Evolutionary conservation across 2,113 vertebrate genomes (phyloP).

Genomic region (Conger conger): DNA sequence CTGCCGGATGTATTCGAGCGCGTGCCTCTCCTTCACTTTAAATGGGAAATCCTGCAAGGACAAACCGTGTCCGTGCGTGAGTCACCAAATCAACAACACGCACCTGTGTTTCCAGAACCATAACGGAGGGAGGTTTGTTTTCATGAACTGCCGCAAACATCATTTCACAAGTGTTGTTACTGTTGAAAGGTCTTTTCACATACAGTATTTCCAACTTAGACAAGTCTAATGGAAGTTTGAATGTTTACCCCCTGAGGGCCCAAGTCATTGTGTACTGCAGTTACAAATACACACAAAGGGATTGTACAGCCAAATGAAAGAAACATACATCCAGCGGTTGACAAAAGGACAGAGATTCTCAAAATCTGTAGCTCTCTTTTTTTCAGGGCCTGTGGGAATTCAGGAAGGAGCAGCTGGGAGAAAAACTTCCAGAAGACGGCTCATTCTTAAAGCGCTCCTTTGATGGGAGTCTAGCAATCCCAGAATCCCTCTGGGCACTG

Average conservation of each 20-base stretch:
- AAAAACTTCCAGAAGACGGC: not conserved
- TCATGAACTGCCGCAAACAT: not conserved
- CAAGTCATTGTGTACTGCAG: too few species aligned
- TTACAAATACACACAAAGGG: not conserved
- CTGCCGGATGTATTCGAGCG: constrained; percentile 82
- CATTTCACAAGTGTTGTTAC: not conserved
- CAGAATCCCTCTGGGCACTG: not conserved
- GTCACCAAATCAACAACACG: not conserved
- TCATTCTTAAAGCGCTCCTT: constrained; percentile 2
- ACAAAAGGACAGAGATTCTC: not conserved
- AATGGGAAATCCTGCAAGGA: constrained; percentile 82
- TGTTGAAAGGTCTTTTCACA: not conserved
- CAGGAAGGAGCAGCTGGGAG: not conserved
- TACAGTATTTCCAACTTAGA: not conserved
- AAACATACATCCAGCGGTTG: not conserved
- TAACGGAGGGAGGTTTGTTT: not conserved
- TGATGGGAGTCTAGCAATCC: constrained; percentile 24
- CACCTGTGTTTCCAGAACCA: not conserved
- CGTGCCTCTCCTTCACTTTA: constrained; percentile 81
- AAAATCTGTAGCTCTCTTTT: not conserved
- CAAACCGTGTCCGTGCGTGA: not conserved
- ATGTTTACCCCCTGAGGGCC: not conserved
- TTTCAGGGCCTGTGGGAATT: not conserved
- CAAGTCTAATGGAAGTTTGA: not conserved
- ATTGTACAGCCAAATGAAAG: not conserved